These are phyloP conservation scores for Paraescarpia echinospica DNA, from an alignment of 1,140 invertebrate genomes.

Conservation along the genomic window DNA sequence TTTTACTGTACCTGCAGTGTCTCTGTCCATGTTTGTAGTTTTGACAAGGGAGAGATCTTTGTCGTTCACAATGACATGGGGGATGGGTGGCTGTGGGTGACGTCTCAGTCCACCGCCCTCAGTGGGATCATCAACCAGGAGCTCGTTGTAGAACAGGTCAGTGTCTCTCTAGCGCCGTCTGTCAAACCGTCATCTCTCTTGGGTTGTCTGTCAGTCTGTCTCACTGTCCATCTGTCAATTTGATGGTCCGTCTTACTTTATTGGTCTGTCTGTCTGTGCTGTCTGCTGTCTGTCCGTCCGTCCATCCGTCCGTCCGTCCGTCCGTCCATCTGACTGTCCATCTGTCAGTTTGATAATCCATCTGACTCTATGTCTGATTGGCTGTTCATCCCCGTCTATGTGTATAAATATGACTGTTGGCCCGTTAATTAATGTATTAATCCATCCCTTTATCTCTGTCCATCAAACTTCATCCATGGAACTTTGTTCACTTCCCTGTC, in stretches of 20 bases:
- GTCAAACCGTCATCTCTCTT: neutral
- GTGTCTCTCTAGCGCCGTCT: neutral
- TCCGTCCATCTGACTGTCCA: too few species aligned
- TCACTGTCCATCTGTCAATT: too few species aligned
- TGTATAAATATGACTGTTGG: neutral
- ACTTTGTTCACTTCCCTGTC: neutral
- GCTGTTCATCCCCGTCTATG: neutral
- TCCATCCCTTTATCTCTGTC: neutral
- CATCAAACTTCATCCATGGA: neutral
- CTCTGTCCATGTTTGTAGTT: constrained; percentile 30
- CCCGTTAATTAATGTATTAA: neutral
- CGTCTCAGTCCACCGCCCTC: constrained; percentile 89
- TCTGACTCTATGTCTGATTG: too few species aligned
- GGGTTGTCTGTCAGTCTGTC: too few species aligned
- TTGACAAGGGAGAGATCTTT: constrained; percentile 25
- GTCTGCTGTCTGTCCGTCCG: neutral
- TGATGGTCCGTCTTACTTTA: too few species aligned
- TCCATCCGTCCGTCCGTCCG: too few species aligned
- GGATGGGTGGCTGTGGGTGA: constrained; percentile 97
- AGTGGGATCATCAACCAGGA: constrained; percentile 95
- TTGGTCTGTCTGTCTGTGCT: too few species aligned
- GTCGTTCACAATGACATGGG: constrained; percentile 93
- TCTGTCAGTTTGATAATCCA: too few species aligned
- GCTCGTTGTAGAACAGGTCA: constrained; percentile 83
- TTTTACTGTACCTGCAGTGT: neutral